Base-by-base conservation (phyloP, 2,797 vertebrate genomes). In the Pseudopleuronectes americanus region DNA sequence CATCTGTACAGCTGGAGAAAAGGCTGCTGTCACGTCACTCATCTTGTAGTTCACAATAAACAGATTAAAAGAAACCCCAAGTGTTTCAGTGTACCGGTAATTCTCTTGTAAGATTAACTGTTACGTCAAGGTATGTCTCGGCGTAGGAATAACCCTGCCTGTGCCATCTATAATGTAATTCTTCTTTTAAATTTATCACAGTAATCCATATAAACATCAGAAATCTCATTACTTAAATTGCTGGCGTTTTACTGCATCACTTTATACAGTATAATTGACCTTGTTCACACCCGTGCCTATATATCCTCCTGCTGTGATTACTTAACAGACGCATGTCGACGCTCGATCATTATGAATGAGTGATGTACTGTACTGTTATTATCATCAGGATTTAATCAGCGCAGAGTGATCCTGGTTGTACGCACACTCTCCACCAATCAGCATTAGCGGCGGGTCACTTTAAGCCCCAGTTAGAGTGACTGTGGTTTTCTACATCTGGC, bases 321-420 rank as follows among this genome's bases (percentile, higher is more conserved):
- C 83, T 89, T 88, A 89, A 87, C 75, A 76, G 76, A 86, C 65
- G 80, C 76, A 83, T 83, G 85, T 69, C 75, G 74, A 52, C 23
- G 71, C 77, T 76, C 75, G 80, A 86, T 90, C 79, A 88, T 88
- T 88, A 87, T 82, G 66, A 71, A 78, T 80, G 86, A 87, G 48
- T 79, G 68, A 88, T 86, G 87, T 28, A 54, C 81, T 68, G 68
- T 75, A 76, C 74, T 55, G 76, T 85, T 83, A 85, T 87, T 86
- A 84, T 83, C 12, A 64, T 72, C 76, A 62, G 84, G 69, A 83
- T 90, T 92, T 90, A 92, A 93, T 92, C 90, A 90, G 81, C 24
- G 74, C 77, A 80, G 87, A 92, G 86, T 90, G 87, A 89, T 87
- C 75, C 78, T 45, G 1, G 67, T 86, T 74, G 68, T 67, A 55